Evolutionary conservation across 2,797 vertebrate genomes (phyloP).

Genomic region (Tachyglossus aculeatus): DNA sequence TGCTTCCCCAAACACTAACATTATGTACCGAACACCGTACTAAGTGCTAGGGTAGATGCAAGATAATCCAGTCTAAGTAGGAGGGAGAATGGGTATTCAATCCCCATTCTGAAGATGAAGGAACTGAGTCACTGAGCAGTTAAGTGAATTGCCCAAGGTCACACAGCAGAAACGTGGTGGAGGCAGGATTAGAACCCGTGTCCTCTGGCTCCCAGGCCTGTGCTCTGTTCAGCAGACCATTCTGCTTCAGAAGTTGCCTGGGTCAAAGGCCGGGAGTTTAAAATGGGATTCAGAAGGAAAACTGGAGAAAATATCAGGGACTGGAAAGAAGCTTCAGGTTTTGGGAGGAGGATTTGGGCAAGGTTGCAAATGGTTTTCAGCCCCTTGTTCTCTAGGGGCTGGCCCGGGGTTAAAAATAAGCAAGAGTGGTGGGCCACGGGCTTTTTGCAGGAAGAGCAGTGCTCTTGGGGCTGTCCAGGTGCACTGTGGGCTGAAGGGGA

Average conservation of each 20-base stretch:
- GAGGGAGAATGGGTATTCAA: no score
- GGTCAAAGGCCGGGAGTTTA: slow-evolving; percentile 45
- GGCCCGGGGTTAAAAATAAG: slow-evolving; percentile 46
- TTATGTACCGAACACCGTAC: no score
- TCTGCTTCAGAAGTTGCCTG: slow-evolving; percentile 30
- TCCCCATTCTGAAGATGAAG: no score
- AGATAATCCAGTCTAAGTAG: no score
- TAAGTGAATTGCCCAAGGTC: no score
- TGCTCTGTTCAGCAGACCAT: slow-evolving; percentile 41
- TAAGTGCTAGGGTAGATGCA: no score
- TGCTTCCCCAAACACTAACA: no score
- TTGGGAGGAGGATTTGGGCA: slow-evolving; percentile 62
- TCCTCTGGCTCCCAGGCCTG: no score
- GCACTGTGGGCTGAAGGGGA: no score
- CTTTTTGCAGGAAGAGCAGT: slow-evolving; percentile 45
- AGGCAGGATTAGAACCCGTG: no score
- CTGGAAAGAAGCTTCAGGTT: slow-evolving; percentile 45
- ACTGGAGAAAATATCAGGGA: slow-evolving; percentile 54
- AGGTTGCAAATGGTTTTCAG: slow-evolving; percentile 34
- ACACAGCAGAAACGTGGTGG: no score
- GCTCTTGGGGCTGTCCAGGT: slow-evolving; percentile 44
- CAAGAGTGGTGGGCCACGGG: slow-evolving; percentile 52
- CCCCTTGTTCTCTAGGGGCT: slow-evolving; percentile 48
- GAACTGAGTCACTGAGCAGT: no score
- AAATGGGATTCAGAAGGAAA: slow-evolving; percentile 53